These are phyloP conservation scores for Proctacanthus coquilletti DNA, from an alignment of 1,140 invertebrate genomes.

Conservation along the genomic window DNA sequence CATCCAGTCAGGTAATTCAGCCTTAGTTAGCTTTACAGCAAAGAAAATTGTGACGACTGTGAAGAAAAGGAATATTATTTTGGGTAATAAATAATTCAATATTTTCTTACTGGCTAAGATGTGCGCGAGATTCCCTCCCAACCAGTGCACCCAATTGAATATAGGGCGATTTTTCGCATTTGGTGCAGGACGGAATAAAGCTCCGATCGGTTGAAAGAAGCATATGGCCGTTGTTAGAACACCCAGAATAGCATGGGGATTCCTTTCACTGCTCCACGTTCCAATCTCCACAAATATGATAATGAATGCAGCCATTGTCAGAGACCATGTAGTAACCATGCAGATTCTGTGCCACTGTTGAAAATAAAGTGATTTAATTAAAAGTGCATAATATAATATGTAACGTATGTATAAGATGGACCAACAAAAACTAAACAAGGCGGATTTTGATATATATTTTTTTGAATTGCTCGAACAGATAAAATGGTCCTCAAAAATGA, in stretches of 20 bases:
- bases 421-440: too few relatives aligned
- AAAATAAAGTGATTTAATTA: constrained; percentile 5
- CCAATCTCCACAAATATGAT: constrained; percentile 72
- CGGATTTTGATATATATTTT: too few relatives aligned
- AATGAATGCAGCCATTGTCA: constrained; percentile 62
- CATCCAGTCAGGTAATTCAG: constrained; percentile 69
- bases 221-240: constrained; percentile 59
- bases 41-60: constrained; percentile 88
- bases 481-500: too few relatives aligned
- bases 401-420: too few relatives aligned
- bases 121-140: constrained; percentile 81
- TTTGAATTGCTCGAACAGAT: too few relatives aligned
- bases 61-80: constrained; percentile 23
- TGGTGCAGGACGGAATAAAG: constrained; percentile 63
- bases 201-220: constrained; percentile 70
- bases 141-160: constrained; percentile 93
- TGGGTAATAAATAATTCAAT: neutral
- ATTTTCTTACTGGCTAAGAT: constrained; percentile 67
- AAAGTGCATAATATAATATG: too few relatives aligned
- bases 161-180: constrained; percentile 60
- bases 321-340: constrained; percentile 65
- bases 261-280: constrained; percentile 53
- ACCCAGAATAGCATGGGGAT: constrained; percentile 71
- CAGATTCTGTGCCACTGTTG: constrained; percentile 69
- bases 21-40: constrained; percentile 67